phyloP scores from a whole-genome alignment of 2,888 invertebrate species.

The Drosophila histrio region DNA sequence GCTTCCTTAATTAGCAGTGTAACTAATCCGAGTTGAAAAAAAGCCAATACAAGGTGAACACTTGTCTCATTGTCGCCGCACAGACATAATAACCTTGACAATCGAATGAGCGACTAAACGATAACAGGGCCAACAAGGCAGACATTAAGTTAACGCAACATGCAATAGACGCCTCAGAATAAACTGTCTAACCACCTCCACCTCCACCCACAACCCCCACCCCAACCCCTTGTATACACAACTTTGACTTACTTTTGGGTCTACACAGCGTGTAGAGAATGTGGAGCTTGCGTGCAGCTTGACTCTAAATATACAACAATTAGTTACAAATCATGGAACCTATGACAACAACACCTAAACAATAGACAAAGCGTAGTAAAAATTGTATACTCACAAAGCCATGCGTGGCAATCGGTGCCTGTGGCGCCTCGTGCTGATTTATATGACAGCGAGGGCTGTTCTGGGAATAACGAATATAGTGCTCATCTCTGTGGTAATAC shows the following conservation, averaged over 20 bases:
- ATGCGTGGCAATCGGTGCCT: conserved; percentile 74
- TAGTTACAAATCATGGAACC: conserved; percentile 64
- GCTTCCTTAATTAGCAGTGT: not conserved
- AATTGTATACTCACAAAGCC: conserved; percentile 34
- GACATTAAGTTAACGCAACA: conserved; percentile 56
- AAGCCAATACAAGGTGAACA: not conserved
- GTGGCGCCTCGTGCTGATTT: conserved; percentile 37
- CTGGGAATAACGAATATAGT: not conserved
- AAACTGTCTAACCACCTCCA: not conserved
- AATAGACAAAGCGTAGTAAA: conserved; percentile 52
- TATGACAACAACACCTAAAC: conserved; percentile 77
- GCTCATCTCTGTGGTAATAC: too few relatives aligned
- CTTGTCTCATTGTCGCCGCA: conserved; percentile 10
- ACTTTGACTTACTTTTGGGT: conserved; percentile 29
- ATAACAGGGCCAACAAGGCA: conserved; percentile 50
- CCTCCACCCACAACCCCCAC: not conserved
- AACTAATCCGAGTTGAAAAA: conserved; percentile 16
- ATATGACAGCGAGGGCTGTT: conserved; percentile 26
- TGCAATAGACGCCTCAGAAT: conserved; percentile 47
- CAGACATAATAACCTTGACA: conserved; percentile 68
- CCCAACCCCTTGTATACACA: not conserved
- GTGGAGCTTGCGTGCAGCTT: conserved; percentile 62
- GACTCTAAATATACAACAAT: conserved; percentile 73
- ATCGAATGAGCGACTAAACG: conserved; percentile 49
- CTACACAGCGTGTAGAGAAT: conserved; percentile 39